A percentile compares a stretch with the other conserved stretches of the same genome.
phyloP scores from a whole-genome alignment of 2,113 vertebrate species.

The Laticauda laticaudata region DNA sequence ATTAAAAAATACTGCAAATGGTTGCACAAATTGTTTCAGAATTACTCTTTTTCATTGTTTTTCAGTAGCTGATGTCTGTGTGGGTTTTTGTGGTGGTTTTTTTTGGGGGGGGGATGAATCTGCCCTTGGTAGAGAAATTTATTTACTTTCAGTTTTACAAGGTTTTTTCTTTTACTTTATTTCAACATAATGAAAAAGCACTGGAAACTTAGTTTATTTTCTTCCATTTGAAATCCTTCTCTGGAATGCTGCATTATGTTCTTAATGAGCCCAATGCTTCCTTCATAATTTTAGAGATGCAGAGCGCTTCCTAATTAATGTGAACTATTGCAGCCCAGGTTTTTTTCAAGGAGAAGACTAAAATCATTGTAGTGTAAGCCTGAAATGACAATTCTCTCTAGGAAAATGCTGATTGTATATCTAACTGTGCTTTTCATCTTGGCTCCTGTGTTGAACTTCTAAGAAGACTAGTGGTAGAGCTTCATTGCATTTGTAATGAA shows the following conservation, averaged over 20 bases:
- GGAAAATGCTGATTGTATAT: not conserved
- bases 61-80: not conserved
- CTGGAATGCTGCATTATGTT: not conserved
- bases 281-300: conserved; percentile 5
- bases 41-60: not conserved
- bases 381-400: not conserved
- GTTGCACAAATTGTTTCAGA: not conserved
- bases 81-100: not conserved
- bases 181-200: not conserved
- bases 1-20: not conserved
- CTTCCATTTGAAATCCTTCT: not conserved
- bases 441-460: not conserved
- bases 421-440: not conserved
- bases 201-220: not conserved
- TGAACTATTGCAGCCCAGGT: not conserved
- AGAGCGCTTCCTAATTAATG: not conserved
- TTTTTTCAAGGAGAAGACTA: not conserved
- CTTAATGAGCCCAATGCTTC: not conserved
- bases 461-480: not conserved
- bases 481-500: not conserved
- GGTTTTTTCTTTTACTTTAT: not conserved
- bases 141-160: not conserved
- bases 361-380: not conserved
- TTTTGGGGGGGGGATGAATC: too few species aligned
- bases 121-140: not conserved